Base-by-base conservation (phyloP, 2,113 vertebrate species). In the Pseudorasbora parva region DNA sequence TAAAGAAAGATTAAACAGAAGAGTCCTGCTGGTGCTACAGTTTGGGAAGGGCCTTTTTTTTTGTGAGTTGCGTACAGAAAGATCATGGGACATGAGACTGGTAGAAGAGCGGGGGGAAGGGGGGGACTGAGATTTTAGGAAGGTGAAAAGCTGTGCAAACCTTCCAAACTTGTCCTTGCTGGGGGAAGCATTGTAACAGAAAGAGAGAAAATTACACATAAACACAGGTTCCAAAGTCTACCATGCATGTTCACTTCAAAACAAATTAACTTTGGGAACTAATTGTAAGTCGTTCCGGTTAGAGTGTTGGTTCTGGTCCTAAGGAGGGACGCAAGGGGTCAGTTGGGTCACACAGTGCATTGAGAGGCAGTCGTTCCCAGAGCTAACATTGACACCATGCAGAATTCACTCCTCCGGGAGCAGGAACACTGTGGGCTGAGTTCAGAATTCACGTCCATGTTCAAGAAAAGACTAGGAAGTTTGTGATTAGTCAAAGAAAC, bases 161-260 rank as follows among this genome's bases (percentile, higher is more conserved):
- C 98, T 99, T 99, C 98, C 98, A 99, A 97, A 99, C 97, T 98
- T 99, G 97, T 99, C 98, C 98, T 99, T 99, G 98, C 98, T 99
- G 97, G 93, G 94, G 97, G 94, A 97, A 97, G 98, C 97, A 97
- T 97, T 98, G 97, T 95, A 97, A 99, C 94, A 96, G 96, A 97
- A 96, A 98, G 96, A 98, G 95, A 96, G 93, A 96, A 94, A 97
- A 97, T 96, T 95, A 96, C 93, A 96, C 91, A 94, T 94, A 96
- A 97, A 87, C 94, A 96, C 93, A 94, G 84, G 92, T 93, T 93
- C 94, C 91, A 90, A 88, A 89, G 89, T 92, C 93, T 93, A 89
- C 93, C 91, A 93, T 88, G 92, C 15, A 88, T 92, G 85, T 87
- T 86, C 86, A 89, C 69, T 43, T 56, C 82, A 87, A 86, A 93